A percentile compares a stretch with the other conserved stretches of the same genome.
These are phyloP conservation scores for Petrocephalus sullivani DNA, from an alignment of 2,797 vertebrate genomes.

Conservation along the genomic window DNA sequence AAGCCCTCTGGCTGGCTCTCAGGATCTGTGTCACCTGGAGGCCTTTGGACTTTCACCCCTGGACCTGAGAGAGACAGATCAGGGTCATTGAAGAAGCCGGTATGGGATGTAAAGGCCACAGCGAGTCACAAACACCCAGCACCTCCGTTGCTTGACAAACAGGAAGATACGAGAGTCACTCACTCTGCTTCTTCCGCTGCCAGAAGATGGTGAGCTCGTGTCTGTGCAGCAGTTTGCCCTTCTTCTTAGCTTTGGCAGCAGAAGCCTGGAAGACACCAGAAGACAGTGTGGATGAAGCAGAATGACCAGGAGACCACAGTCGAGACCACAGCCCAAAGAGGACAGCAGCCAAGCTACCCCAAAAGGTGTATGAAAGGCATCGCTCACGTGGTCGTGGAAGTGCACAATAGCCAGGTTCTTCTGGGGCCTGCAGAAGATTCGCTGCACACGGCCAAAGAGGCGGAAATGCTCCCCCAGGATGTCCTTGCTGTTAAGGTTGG, in stretches of 20 bases:
- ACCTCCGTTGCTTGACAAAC: not conserved
- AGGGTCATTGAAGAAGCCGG: not conserved
- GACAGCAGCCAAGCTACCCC: not conserved
- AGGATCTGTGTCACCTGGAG: slow-evolving; percentile 47
- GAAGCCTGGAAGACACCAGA: slow-evolving; percentile 63
- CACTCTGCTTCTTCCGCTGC: slow-evolving; percentile 86
- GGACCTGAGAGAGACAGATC: slow-evolving; percentile 60
- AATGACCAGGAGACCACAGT: too few relatives aligned
- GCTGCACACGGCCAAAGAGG: slow-evolving; percentile 72
- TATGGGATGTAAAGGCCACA: not conserved
- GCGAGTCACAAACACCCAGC: not conserved
- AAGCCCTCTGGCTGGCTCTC: slow-evolving; percentile 39
- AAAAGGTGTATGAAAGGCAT: not conserved
- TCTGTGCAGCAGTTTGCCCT: slow-evolving; percentile 68
- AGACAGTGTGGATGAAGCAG: not conserved
- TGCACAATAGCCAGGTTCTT: slow-evolving; percentile 73
- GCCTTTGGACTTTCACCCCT: slow-evolving; percentile 59
- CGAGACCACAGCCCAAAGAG: not conserved
- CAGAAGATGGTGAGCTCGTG: slow-evolving; percentile 76
- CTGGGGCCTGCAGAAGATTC: slow-evolving; percentile 60
- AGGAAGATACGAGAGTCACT: slow-evolving; percentile 43
- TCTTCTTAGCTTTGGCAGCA: slow-evolving; percentile 80
- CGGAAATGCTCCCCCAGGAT: slow-evolving; percentile 73
- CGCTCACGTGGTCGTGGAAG: slow-evolving; percentile 82
- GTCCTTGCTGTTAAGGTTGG: slow-evolving; percentile 66